Evolutionary conservation across 1,140 invertebrate species (phyloP).

Genomic region (Calephelis nemesis): DNA sequence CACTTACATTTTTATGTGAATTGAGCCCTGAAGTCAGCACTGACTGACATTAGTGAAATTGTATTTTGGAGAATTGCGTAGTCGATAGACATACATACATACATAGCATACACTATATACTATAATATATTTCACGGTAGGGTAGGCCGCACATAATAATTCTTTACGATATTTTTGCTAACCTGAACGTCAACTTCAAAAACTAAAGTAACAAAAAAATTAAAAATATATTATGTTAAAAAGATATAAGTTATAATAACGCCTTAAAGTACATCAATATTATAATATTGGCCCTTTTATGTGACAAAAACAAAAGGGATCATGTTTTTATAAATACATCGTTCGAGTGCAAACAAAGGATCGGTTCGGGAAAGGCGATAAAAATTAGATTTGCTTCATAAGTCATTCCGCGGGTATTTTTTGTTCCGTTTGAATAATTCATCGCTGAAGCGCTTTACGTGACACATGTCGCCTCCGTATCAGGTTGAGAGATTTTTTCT

Average conservation of each 20-base stretch:
- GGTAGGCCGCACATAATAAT: no score
- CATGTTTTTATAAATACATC: not conserved
- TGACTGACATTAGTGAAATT: no score
- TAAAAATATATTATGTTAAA: no score
- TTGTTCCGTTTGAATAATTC: slow-evolving; percentile 1
- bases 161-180: no score
- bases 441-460: not conserved
- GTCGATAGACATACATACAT: no score
- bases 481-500: not conserved
- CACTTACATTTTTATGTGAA: no score
- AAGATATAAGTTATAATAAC: not conserved
- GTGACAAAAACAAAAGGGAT: not conserved
- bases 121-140: no score
- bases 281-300: not conserved
- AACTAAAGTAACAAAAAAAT: no score
- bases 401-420: slow-evolving; percentile 12
- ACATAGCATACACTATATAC: no score
- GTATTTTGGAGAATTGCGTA: no score
- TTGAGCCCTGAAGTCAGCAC: no score
- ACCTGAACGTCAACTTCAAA: no score
- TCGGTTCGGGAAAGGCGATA: not conserved
- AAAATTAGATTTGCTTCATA: slow-evolving; percentile 13
- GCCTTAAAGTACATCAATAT: not conserved
- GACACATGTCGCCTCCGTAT: not conserved
- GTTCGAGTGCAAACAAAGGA: slow-evolving; percentile 1